Evolutionary conservation across 2,113 vertebrate genomes (phyloP).

Genomic region (Mobula hypostoma): DNA sequence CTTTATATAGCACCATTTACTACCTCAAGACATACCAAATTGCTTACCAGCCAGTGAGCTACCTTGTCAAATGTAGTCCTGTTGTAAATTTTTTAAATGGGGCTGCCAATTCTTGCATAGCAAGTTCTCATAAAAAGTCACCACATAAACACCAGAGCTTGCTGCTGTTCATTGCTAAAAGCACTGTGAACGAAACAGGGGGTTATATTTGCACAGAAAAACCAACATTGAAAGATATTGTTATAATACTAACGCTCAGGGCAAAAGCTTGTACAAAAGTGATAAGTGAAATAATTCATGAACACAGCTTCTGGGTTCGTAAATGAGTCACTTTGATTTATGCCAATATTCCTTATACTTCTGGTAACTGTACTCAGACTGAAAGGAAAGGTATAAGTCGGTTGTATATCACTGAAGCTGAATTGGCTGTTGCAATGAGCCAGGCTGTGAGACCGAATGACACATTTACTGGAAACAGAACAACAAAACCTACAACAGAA

Average conservation of each 20-base stretch:
- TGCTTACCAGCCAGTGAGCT: no score
- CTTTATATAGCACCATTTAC: no score
- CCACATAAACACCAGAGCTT: neutral
- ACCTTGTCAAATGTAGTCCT: no score
- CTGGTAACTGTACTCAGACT: neutral
- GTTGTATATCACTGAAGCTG: neutral
- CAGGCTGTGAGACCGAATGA: neutral
- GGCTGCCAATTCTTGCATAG: no score
- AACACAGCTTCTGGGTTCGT: neutral
- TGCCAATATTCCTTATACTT: neutral
- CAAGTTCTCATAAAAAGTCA: no score
- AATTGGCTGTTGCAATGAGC: neutral
- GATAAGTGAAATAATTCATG: neutral
- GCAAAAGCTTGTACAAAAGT: neutral
- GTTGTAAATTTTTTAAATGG: no score
- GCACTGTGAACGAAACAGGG: neutral
- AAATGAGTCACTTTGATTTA: neutral
- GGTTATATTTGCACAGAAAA: neutral
- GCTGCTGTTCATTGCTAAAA: neutral
- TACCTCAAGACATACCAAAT: no score
- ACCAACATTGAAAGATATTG: neutral
- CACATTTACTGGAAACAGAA: neutral
- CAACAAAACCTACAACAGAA: neutral
- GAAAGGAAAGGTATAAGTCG: neutral
- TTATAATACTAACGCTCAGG: neutral